These are phyloP conservation scores for Brachyptera risi DNA, from an alignment of 2,888 invertebrate genomes.

Conservation along the genomic window DNA sequence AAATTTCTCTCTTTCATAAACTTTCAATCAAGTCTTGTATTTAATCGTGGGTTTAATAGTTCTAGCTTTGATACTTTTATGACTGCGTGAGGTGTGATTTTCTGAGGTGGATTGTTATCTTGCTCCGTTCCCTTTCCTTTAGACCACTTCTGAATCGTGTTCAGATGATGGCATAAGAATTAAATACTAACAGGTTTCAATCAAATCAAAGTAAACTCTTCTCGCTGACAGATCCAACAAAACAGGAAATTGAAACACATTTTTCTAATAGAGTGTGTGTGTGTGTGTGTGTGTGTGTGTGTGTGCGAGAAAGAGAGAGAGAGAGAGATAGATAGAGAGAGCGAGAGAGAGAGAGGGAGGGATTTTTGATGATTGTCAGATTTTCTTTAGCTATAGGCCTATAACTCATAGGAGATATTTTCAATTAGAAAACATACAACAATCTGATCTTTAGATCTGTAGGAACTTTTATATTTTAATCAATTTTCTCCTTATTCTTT, in stretches of 20 bases:
- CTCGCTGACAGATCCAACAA: no score
- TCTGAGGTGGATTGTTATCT: no score
- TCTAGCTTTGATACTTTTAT: constrained; percentile 3
- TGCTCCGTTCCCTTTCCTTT: background rate
- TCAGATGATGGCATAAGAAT: no score
- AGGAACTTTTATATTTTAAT: constrained; percentile 15
- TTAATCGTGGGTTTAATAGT: background rate
- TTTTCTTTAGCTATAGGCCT: no score
- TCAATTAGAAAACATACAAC: constrained; percentile 20
- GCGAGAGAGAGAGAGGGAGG: no score
- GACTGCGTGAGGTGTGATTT: constrained; percentile 1
- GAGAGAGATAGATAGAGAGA: no score
- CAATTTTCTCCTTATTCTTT: constrained; percentile 11
- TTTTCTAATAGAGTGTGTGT: background rate
- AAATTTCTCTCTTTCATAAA: constrained; percentile 1
- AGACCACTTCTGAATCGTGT: no score
- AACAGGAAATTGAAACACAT: constrained; percentile 15
- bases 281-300: no score
- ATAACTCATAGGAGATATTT: background rate
- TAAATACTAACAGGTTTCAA: constrained; percentile 10
- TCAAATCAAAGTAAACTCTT: background rate
- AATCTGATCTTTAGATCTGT: background rate
- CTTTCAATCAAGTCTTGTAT: background rate
- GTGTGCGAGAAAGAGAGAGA: no score
- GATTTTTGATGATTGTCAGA: no score